Evolutionary conservation across 2,113 vertebrate genomes (phyloP), one percentile per base, ranked within the genome.

Genomic region (Cygnus buccinator): DNA sequence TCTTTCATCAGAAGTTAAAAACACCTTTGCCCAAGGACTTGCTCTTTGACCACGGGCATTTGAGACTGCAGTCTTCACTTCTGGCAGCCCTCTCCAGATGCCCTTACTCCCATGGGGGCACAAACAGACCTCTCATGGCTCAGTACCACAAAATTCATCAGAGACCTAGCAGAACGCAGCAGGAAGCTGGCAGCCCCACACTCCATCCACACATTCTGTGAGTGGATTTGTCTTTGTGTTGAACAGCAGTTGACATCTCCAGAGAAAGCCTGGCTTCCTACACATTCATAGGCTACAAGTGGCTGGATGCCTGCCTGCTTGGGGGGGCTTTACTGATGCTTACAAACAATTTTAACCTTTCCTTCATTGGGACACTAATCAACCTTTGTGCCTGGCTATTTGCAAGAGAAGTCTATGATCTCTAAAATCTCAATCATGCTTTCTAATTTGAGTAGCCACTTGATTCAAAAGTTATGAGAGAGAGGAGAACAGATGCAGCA

Each of bases 271-370:
- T 33, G 10, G 9, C 14, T 65, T 62, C 35, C 62, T 73, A 3
- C 37, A n/a, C 22, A 26, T 0, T 7, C 0, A 5, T 17, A 31
- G 14, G 29, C 10, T 17, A 18, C 37, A 4, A 17, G 33, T 1
- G 28, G 31, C 41, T 67, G 73, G 21, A 31, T 13, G 13, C 5
- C 2, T 1, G 6, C 10, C 54, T 68, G 43, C 61, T 55, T 13
- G 6, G 2, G 33, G 33, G 76, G 35, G 33, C 29, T 46, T 13
- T 25, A 15, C 65, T 29, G 20, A 13, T 28, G 16, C 3, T 10
- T 2, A 17, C 2, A 0, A 58, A 5, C 29, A 44, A 67, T 77
- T 67, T 50, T 9, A 46, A 41, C 26, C 23, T 48, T 57, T 58
- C 25, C 76, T 71, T 54, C 89, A 63, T 31, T 2, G 58, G 41